Conservation (phyloP, 1,140 invertebrate genomes). For the Bombyx mandarina region DNA sequence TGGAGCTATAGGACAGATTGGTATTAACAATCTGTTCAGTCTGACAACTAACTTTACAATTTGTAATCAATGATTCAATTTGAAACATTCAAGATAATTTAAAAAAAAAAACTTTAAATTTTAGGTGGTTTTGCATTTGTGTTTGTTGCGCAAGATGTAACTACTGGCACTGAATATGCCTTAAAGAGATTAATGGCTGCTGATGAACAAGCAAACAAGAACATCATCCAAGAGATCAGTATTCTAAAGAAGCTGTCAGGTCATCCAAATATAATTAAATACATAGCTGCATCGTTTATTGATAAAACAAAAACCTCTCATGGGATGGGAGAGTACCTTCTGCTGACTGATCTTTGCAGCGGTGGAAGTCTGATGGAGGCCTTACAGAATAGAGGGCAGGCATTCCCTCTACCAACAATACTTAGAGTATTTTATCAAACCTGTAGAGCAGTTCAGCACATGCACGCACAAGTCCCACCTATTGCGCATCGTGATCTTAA, state of each 20-base stretch:
- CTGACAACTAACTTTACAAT: too few relatives aligned
- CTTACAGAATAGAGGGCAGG: constrained; percentile 74
- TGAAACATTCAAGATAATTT: background rate
- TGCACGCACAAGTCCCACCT: constrained; percentile 91
- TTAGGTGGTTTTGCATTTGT: constrained; percentile 96
- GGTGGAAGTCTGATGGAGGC: constrained; percentile 87
- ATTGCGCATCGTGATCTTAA: constrained; percentile 96
- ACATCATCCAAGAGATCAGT: constrained; percentile 84
- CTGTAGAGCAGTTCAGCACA: constrained; percentile 90
- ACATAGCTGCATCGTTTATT: constrained; percentile 81
- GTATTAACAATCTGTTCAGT: too few relatives aligned
- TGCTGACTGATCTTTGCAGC: constrained; percentile 81
- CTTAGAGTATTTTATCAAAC: constrained; percentile 93
- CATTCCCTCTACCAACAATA: constrained; percentile 81
- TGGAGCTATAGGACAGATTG: too few relatives aligned
- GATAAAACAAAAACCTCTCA: constrained; percentile 78
- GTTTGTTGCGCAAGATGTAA: constrained; percentile 91
- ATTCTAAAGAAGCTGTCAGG: constrained; percentile 83
- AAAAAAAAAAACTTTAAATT: background rate
- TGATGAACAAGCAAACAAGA: constrained; percentile 83
- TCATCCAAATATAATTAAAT: constrained; percentile 86
- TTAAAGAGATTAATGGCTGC: constrained; percentile 87
- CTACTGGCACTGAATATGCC: constrained; percentile 90
- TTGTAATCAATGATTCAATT: too few relatives aligned
- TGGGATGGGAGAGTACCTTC: constrained; percentile 79